Evolutionary conservation across 2,113 vertebrate species (phyloP).

Genomic region (Lates calcarifer): DNA sequence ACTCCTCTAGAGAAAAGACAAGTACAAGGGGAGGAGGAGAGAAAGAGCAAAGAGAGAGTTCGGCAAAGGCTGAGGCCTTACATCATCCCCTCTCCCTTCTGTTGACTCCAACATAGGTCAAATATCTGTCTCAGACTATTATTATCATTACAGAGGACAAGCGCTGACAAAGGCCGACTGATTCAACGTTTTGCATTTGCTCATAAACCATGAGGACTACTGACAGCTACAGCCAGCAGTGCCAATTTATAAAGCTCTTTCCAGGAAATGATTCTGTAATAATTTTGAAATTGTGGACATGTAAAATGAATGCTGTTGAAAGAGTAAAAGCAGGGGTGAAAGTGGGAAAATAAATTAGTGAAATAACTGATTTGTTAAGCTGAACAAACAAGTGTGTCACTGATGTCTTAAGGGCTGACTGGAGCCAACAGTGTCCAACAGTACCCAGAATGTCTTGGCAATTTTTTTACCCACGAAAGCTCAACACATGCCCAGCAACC

Average conservation of each 20-base stretch:
- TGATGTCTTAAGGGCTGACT: neutral
- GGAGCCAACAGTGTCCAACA: neutral
- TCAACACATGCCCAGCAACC: constrained; percentile 6
- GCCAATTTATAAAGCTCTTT: neutral
- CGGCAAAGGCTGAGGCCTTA: constrained; percentile 18
- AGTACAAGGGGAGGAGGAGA: constrained; percentile 5
- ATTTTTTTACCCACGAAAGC: constrained; percentile 15
- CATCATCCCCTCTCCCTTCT: constrained; percentile 33
- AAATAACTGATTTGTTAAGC: neutral
- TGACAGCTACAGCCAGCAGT: constrained; percentile 5
- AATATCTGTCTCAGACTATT: constrained; percentile 27
- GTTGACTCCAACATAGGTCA: constrained; percentile 33
- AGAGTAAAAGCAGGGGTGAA: neutral
- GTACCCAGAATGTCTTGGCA: neutral
- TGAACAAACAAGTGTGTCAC: neutral
- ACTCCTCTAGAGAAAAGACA: constrained; percentile 55
- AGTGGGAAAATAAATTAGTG: neutral
- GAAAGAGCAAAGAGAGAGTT: neutral
- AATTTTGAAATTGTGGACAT: neutral
- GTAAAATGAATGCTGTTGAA: neutral
- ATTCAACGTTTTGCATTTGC: constrained; percentile 10
- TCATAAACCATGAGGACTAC: constrained; percentile 6
- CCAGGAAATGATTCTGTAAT: neutral
- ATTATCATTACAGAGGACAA: neutral
- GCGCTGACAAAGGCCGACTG: constrained; percentile 7